These are phyloP conservation scores for Fregata magnificens DNA, from an alignment of 2,113 vertebrate species.

Conservation along the genomic window DNA sequence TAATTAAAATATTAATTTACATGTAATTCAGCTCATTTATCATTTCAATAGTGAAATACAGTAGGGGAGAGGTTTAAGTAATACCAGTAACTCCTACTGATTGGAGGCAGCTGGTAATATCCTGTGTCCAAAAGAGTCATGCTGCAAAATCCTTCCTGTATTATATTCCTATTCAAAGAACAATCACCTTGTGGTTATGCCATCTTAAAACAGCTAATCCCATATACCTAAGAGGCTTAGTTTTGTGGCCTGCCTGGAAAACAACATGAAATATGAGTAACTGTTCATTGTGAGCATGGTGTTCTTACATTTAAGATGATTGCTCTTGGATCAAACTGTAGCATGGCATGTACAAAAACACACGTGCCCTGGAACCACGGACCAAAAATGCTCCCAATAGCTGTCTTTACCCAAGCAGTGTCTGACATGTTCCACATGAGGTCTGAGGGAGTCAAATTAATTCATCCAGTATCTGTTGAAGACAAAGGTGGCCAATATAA, in stretches of 20 bases:
- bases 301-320: conserved; percentile 68
- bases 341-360: conserved; percentile 69
- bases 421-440: conserved; percentile 78
- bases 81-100: not conserved
- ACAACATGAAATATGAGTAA: not conserved
- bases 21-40: not conserved
- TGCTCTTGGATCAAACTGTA: conserved; percentile 62
- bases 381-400: conserved; percentile 71
- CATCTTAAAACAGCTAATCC: conserved; percentile 14
- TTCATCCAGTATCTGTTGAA: conserved; percentile 75
- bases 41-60: not conserved
- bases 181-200: not conserved
- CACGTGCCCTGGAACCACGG: conserved; percentile 76
- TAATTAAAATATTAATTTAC: conserved; percentile 23
- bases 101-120: not conserved
- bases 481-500: not conserved
- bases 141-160: not conserved
- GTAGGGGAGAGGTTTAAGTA: not conserved
- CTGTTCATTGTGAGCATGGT: not conserved
- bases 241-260: not conserved
- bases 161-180: not conserved
- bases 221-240: not conserved
- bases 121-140: not conserved
- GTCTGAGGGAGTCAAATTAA: conserved; percentile 70
- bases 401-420: conserved; percentile 78